Base-by-base conservation (phyloP, 1,140 invertebrate species). In the Drosophila malerkotliana region DNA sequence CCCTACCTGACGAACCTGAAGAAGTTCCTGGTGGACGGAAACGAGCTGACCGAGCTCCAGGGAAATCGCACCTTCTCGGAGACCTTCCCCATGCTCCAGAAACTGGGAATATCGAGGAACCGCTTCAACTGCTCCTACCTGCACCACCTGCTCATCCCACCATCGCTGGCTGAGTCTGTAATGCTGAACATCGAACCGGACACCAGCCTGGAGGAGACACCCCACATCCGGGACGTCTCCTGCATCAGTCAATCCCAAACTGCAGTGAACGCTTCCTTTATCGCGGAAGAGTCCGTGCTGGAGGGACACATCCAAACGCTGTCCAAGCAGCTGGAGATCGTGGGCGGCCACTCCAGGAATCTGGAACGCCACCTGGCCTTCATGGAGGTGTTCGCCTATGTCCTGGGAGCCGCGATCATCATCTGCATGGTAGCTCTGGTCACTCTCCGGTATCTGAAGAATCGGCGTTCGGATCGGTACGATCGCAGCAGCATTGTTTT, bases 61-160 rank as follows among this genome's bases (percentile, higher is more conserved):
- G 91, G 90, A n/a, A 85, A 78, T 57, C 75, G 72, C 10, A 69
- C 64, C 2, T 90, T 92, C 32, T 57, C 75, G 0, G 68, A 77
- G 5, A 77, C 79, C 1, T 92, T 92, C 52, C 90, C 83, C 0
- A 24, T 75, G 15, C 82, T 92, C 7, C 69, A 73, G 24, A 90
- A 87, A 26, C 30, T 92, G 47, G 91, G 91, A 9, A 63, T 92
- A 0, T 91, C 90, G 0, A 53, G 72, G 3, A 92, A 92, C 47
- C 83, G 63, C 26, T 92, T 92, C 24, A 92, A 92, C 26, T 92
- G 91, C 18, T 80, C 87, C 12, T 92, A 92, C 18, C 62, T 92
- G 49, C 88, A 91, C 18, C 73, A 72, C 48, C 49, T 92, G 30
- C 62, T 92, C 1, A 79, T 90, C 9, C 69, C 85, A 0, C 88